These are phyloP conservation scores for Zele albiditarsus DNA, from an alignment of 2,888 invertebrate genomes.

Conservation along the genomic window DNA sequence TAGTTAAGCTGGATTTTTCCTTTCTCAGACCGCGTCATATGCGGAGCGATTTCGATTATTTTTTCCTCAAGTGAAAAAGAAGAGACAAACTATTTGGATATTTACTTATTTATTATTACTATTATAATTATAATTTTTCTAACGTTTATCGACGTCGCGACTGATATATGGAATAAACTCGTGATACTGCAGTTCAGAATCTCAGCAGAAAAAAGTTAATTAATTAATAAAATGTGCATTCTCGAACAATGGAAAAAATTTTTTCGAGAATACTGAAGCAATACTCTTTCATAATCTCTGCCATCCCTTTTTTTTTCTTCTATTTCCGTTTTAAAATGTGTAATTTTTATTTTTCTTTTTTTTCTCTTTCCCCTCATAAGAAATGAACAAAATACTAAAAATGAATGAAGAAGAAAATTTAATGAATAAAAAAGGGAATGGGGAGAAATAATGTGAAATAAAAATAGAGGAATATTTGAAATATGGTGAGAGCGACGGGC, in stretches of 20 bases:
- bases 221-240: not conserved
- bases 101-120: not conserved
- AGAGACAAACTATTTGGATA: not conserved
- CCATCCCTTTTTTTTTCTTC: slow-evolving; percentile 21
- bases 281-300: slow-evolving; percentile 45
- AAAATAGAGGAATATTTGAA: slow-evolving; percentile 38
- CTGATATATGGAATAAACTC: slow-evolving; percentile 7
- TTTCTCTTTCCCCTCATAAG: slow-evolving; percentile 5
- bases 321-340: slow-evolving; percentile 22
- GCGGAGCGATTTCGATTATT: not conserved
- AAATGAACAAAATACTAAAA: slow-evolving; percentile 28
- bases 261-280: slow-evolving; percentile 45
- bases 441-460: slow-evolving; percentile 27
- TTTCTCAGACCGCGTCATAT: slow-evolving; percentile 53
- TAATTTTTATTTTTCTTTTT: not conserved
- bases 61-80: not conserved
- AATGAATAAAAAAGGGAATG: slow-evolving; percentile 21
- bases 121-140: slow-evolving; percentile 21
- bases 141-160: slow-evolving; percentile 31
- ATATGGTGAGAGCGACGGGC: slow-evolving; percentile 41
- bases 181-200: slow-evolving; percentile 24
- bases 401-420: slow-evolving; percentile 2
- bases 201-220: slow-evolving; percentile 23
- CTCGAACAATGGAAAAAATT: not conserved
- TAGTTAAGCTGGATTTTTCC: slow-evolving; percentile 51